These are phyloP conservation scores for Hypocryptadius cinnamomeus DNA, from an alignment of 2,113 vertebrate species.

Conservation along the genomic window DNA sequence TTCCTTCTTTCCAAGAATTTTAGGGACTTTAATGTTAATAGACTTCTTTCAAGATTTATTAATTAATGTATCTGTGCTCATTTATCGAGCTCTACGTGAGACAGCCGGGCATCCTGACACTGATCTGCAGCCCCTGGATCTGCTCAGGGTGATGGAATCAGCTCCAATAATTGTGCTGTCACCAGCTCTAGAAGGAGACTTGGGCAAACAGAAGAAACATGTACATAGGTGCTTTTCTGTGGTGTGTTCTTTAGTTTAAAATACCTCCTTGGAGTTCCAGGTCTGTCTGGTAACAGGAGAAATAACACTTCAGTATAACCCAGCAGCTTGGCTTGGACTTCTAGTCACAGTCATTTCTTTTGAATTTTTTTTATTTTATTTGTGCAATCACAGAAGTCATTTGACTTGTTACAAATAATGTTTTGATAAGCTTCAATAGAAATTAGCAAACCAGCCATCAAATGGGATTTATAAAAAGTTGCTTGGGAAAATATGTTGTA, in stretches of 20 bases:
- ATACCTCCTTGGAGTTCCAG: neutral
- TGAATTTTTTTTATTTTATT: neutral
- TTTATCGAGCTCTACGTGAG: neutral
- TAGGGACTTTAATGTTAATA: neutral
- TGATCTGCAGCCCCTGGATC: neutral
- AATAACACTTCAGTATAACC: neutral
- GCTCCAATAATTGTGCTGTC: neutral
- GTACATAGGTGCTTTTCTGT: neutral
- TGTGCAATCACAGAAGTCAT: neutral
- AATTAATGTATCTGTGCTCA: neutral
- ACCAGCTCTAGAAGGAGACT: neutral
- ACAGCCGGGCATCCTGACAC: neutral
- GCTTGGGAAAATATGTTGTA: slow-evolving; percentile 58
- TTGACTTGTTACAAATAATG: slow-evolving; percentile 13
- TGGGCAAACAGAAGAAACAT: neutral
- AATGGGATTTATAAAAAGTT: slow-evolving; percentile 40
- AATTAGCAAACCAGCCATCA: slow-evolving; percentile 25
- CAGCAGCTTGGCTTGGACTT: neutral
- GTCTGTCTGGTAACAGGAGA: neutral
- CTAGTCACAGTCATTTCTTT: neutral
- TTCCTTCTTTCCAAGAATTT: neutral
- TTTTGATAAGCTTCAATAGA: slow-evolving; percentile 33
- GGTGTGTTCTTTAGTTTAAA: neutral
- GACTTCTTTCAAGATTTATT: neutral
- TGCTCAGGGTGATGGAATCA: neutral